Percentiles rank a stretch among this genome's conserved stretches.
Evolutionary conservation across 2,113 vertebrate genomes (phyloP).

Genomic region (Paradisaea rubra): DNA sequence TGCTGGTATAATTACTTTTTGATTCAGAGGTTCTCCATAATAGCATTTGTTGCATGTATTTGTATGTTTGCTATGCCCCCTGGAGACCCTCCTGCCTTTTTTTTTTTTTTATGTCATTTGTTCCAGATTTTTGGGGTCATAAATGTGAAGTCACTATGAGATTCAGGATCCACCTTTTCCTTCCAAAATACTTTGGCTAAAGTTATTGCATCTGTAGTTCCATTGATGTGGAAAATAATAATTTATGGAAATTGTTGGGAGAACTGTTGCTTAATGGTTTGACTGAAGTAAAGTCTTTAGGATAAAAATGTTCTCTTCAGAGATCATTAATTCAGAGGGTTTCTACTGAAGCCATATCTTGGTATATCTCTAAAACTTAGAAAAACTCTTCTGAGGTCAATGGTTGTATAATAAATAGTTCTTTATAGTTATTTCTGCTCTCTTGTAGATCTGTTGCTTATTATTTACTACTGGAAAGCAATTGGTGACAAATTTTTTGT

Average conservation of each 20-base stretch:
- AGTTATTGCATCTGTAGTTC: neutral
- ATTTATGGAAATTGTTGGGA: neutral
- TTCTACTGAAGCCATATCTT: neutral
- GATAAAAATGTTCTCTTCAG: neutral
- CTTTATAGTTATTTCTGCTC: neutral
- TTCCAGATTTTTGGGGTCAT: neutral
- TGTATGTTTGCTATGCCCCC: neutral
- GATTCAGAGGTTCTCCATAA: neutral
- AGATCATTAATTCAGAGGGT: neutral
- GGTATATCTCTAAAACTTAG: neutral
- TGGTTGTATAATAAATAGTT: neutral
- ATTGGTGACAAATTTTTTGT: conserved; percentile 96
- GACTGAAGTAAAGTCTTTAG: neutral
- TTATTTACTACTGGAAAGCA: conserved; percentile 93
- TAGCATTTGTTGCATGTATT: neutral
- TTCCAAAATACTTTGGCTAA: neutral
- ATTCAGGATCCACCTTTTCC: neutral
- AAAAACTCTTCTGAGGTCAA: neutral
- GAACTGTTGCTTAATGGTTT: neutral
- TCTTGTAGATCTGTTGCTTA: conserved; percentile 90
- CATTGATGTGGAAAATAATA: neutral
- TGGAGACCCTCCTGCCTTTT: neutral
- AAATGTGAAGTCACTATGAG: neutral
- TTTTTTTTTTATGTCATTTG: neutral
- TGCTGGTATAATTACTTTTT: neutral